Conservation (phyloP, 2,113 vertebrate genomes). For the Labeo catla region DNA sequence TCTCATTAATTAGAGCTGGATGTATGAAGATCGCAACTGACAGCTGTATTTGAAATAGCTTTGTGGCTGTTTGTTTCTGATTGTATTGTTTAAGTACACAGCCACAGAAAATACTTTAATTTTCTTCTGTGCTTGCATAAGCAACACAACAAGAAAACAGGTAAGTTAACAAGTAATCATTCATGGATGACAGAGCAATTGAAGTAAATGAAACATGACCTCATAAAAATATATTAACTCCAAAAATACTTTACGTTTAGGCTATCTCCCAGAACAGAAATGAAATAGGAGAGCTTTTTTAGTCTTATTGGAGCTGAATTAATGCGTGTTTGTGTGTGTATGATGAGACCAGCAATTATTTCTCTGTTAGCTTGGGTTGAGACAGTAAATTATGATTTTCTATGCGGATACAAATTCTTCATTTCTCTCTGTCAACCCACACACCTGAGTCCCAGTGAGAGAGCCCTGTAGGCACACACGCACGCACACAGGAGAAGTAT, state of each 20-base stretch:
- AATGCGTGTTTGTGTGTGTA: slow-evolving; percentile 15
- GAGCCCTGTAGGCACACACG: slow-evolving; percentile 27
- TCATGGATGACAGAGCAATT: neutral
- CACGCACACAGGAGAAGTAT: slow-evolving; percentile 21
- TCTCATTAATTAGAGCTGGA: slow-evolving; percentile 29
- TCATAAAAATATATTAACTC: slow-evolving; percentile 41
- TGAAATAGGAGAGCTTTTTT: slow-evolving; percentile 25
- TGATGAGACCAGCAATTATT: slow-evolving; percentile 37
- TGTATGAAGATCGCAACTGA: slow-evolving; percentile 36
- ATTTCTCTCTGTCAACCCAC: slow-evolving; percentile 49
- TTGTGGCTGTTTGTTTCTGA: neutral
- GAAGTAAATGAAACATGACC: slow-evolving; percentile 40
- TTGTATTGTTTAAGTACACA: neutral
- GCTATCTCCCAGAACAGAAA: slow-evolving; percentile 31
- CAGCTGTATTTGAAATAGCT: slow-evolving; percentile 36
- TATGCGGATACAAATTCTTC: slow-evolving; percentile 54
- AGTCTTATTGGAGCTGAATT: slow-evolving; percentile 40
- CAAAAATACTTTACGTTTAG: slow-evolving; percentile 46
- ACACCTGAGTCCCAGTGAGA: slow-evolving; percentile 55
- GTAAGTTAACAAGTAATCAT: slow-evolving; percentile 2
- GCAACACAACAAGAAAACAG: neutral
- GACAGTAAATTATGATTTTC: slow-evolving; percentile 52
- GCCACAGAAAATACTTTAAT: neutral
- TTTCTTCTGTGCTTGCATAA: slow-evolving; percentile 1
- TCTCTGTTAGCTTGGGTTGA: slow-evolving; percentile 43